Conservation (phyloP, 2,113 vertebrate species). For the Cynopterus brachyotis region DNA sequence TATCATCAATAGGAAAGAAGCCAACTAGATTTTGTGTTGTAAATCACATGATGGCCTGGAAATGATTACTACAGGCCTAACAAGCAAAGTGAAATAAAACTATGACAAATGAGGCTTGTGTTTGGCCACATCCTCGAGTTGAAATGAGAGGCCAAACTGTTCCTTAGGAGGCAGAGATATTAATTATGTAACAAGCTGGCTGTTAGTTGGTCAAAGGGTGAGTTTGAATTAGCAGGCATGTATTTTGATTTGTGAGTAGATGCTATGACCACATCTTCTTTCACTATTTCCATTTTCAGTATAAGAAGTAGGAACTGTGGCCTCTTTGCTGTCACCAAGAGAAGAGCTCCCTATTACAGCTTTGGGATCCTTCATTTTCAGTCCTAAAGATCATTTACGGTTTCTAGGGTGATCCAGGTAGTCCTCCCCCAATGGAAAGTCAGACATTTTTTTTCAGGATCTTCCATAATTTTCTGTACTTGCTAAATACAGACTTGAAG, state of each 20-base stretch:
- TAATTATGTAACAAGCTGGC: neutral
- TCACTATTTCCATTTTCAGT: neutral
- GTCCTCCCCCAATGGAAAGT: constrained; percentile 84
- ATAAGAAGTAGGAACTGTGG: neutral
- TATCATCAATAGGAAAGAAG: neutral
- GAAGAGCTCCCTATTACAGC: constrained; percentile 87
- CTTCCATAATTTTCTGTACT: constrained; percentile 77
- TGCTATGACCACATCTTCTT: neutral
- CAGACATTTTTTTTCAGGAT: constrained; percentile 67
- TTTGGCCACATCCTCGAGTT: neutral
- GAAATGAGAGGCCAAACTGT: neutral
- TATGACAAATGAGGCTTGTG: neutral
- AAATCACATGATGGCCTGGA: neutral
- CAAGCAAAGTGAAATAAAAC: neutral
- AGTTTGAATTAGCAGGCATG: neutral
- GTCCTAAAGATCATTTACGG: constrained; percentile 84
- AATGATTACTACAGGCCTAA: neutral
- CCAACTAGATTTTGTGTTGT: neutral
- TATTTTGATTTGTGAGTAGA: neutral
- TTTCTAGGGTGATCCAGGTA: constrained; percentile 81
- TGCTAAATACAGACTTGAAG: constrained; percentile 1
- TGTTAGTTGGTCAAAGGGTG: neutral
- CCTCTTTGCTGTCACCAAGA: constrained; percentile 75
- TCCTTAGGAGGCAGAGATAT: neutral
- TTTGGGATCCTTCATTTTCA: constrained; percentile 82